Conservation (phyloP, 2,113 vertebrate genomes). For the Podiceps cristatus region DNA sequence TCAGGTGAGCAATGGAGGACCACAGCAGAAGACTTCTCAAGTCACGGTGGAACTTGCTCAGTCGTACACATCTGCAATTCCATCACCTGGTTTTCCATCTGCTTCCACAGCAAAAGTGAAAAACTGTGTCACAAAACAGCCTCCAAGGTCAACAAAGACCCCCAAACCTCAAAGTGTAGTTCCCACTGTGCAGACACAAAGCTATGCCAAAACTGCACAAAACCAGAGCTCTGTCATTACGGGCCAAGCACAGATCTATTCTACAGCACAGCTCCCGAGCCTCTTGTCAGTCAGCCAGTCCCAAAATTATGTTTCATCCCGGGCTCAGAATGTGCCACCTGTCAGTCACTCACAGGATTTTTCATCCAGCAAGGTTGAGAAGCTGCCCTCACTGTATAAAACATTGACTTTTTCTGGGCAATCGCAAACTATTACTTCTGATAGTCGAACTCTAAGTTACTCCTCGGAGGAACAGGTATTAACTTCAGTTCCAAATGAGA, state of each 20-base stretch:
- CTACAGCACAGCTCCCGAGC: slow-evolving; percentile 88
- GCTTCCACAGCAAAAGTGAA: slow-evolving; percentile 83
- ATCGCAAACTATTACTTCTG: slow-evolving; percentile 84
- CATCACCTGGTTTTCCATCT: slow-evolving; percentile 85
- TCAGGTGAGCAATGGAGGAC: slow-evolving; percentile 86
- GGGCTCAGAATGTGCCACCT: slow-evolving; percentile 83
- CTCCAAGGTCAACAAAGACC: slow-evolving; percentile 79
- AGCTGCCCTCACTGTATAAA: slow-evolving; percentile 91
- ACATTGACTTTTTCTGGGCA: slow-evolving; percentile 89
- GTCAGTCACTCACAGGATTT: slow-evolving; percentile 89
- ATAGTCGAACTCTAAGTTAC: slow-evolving; percentile 88
- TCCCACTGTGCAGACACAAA: slow-evolving; percentile 85
- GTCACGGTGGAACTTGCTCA: slow-evolving; percentile 85
- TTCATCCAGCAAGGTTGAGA: slow-evolving; percentile 86
- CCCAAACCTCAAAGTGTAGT: slow-evolving; percentile 85
- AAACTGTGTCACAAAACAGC: slow-evolving; percentile 85
- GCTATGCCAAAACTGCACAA: slow-evolving; percentile 87
- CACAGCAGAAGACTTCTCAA: slow-evolving; percentile 87
- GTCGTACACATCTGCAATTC: slow-evolving; percentile 83
- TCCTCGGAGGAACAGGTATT: slow-evolving; percentile 85
- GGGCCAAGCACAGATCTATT: slow-evolving; percentile 91
- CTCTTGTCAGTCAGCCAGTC: slow-evolving; percentile 90
- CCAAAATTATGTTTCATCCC: slow-evolving; percentile 86
- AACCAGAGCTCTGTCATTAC: slow-evolving; percentile 92
- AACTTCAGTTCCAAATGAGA: slow-evolving; percentile 82